These are phyloP conservation scores for Antechinus stuartii DNA, from an alignment of 2,113 vertebrate genomes.

Conservation along the genomic window DNA sequence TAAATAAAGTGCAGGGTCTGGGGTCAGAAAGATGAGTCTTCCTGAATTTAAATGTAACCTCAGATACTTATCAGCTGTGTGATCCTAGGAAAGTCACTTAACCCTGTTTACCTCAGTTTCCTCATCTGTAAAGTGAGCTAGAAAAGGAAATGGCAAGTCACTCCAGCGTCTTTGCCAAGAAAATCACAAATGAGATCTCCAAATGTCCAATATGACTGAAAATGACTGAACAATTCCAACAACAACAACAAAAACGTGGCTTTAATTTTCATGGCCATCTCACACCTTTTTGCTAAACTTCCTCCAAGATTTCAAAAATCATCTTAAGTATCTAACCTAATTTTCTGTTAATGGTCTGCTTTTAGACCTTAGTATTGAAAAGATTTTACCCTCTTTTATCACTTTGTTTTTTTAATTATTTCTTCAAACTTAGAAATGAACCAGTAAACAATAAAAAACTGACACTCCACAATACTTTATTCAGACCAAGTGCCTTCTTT, in stretches of 20 bases:
- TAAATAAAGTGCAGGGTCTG: background rate
- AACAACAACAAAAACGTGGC: background rate
- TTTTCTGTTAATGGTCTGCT: background rate
- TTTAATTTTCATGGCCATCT: background rate
- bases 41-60: background rate
- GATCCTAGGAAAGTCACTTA: background rate
- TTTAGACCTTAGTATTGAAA: background rate
- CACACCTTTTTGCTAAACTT: background rate
- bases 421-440: background rate
- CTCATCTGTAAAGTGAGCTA: background rate
- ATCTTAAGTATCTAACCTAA: background rate
- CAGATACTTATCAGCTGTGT: background rate
- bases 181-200: background rate
- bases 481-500: background rate
- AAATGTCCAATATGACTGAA: background rate
- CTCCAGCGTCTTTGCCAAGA: background rate
- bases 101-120: background rate
- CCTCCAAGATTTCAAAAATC: background rate
- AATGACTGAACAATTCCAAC: background rate
- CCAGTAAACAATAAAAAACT: background rate
- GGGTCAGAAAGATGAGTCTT: background rate
- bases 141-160: background rate
- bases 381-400: background rate
- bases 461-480: background rate
- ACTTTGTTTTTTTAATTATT: background rate